Evolutionary conservation across 1,140 invertebrate species (phyloP).

Genomic region (Formica selysi): DNA sequence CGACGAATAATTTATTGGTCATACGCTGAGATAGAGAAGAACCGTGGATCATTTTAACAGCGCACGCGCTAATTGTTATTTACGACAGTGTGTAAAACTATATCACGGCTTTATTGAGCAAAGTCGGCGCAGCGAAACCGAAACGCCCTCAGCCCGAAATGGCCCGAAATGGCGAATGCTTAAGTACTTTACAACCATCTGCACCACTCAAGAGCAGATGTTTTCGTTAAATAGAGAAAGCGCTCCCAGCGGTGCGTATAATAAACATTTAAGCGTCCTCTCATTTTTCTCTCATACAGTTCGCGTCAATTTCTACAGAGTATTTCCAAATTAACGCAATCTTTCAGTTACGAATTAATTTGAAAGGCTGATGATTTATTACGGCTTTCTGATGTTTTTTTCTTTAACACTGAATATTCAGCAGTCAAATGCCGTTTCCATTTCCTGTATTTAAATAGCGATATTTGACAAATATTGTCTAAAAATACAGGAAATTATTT

Average conservation of each 20-base stretch:
- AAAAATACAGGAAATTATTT: too few species aligned
- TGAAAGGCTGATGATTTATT: neutral
- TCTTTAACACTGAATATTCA: neutral
- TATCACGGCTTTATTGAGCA: conserved; percentile 78
- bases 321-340: neutral
- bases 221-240: conserved; percentile 57
- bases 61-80: conserved; percentile 82
- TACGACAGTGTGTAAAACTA: conserved; percentile 80
- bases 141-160: conserved; percentile 21
- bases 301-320: neutral
- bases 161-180: conserved; percentile 28
- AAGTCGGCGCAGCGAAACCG: neutral
- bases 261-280: conserved; percentile 41
- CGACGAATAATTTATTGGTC: conserved; percentile 79
- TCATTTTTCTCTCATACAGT: neutral
- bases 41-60: conserved; percentile 75
- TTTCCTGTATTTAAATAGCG: too few species aligned
- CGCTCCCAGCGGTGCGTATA: conserved; percentile 8
- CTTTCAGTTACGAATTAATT: neutral
- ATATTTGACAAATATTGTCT: too few species aligned
- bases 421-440: neutral
- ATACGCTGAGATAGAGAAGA: conserved; percentile 67
- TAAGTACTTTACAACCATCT: conserved; percentile 47
- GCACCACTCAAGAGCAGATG: conserved; percentile 47
- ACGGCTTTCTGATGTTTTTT: neutral